These are phyloP conservation scores for Alectura lathami DNA, from an alignment of 2,113 vertebrate genomes.

Conservation along the genomic window DNA sequence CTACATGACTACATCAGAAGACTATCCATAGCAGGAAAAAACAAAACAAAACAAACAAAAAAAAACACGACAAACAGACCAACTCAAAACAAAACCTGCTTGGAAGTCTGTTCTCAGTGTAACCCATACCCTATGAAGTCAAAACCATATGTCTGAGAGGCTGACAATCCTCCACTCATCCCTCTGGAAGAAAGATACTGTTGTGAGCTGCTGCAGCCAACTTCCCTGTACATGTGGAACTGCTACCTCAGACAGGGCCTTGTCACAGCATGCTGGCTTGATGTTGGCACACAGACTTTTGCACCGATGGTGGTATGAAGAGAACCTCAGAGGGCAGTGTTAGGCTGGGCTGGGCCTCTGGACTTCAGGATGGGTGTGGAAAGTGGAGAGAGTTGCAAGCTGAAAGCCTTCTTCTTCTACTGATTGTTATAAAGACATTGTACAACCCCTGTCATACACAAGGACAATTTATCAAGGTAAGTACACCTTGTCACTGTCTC, in stretches of 20 bases:
- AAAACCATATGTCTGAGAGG: background rate
- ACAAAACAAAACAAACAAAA: too few species aligned
- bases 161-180: background rate
- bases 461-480: background rate
- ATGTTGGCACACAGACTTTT: background rate
- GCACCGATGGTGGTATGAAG: background rate
- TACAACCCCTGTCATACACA: background rate
- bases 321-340: background rate
- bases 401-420: background rate
- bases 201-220: background rate
- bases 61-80: background rate
- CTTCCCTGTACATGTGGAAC: background rate
- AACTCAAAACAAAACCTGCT: background rate
- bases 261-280: background rate
- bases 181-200: background rate
- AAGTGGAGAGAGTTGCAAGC: background rate
- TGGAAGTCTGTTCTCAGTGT: background rate
- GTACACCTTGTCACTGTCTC: background rate
- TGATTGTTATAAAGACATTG: background rate
- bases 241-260: background rate
- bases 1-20: background rate
- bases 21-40: background rate
- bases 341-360: background rate
- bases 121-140: background rate
- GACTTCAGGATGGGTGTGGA: background rate